Conservation (phyloP, 2,888 invertebrate genomes). For the Ischnura elegans region DNA sequence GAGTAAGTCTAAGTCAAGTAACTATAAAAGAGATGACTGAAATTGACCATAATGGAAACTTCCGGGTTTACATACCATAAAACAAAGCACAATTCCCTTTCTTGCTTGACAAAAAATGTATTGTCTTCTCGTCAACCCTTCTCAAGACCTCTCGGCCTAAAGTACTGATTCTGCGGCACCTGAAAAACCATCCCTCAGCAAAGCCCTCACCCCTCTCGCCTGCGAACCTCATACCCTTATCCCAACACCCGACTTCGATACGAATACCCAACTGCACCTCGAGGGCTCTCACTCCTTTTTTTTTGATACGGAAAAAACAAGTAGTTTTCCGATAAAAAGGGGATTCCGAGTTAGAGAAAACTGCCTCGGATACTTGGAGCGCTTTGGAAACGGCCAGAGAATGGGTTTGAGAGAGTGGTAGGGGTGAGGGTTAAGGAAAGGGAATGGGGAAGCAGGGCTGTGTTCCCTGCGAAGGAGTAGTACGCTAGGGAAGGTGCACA, state of each 20-base stretch:
- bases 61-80: not conserved
- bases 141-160: not conserved
- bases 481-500: not conserved
- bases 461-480: not conserved
- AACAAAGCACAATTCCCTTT: not conserved
- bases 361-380: constrained; percentile 44
- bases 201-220: not conserved
- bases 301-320: constrained; percentile 33
- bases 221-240: not conserved
- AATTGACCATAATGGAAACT: not conserved
- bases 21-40: no score
- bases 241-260: not conserved
- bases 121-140: not conserved
- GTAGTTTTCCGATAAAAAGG: constrained; percentile 37
- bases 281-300: not conserved
- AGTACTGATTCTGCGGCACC: not conserved
- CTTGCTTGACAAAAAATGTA: no score
- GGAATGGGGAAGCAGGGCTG: not conserved
- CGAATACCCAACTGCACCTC: not conserved
- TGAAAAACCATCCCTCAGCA: not conserved
- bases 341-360: constrained; percentile 47
- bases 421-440: not conserved
- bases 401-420: constrained; percentile 29
- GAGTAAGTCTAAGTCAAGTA: no score
- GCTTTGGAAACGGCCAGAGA: constrained; percentile 48